Evolutionary conservation across 2,113 vertebrate genomes (phyloP).

Genomic region (Megaceryle torquata): DNA sequence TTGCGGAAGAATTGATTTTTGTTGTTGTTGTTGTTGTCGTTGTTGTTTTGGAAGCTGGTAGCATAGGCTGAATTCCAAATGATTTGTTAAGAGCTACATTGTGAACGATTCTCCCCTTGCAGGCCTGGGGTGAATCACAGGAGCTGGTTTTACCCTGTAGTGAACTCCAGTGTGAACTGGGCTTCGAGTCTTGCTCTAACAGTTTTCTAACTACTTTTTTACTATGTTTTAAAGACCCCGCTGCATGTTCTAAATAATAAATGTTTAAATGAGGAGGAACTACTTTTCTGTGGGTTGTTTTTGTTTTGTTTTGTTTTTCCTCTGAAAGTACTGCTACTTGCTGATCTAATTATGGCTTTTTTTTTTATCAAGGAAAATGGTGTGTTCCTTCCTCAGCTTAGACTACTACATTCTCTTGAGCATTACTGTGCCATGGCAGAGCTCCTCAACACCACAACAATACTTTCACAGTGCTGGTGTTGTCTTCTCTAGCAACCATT

Average conservation of each 20-base stretch:
- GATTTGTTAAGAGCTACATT: neutral
- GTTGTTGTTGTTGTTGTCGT: neutral
- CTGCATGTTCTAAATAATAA: slow-evolving; percentile 63
- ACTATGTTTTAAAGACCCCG: neutral
- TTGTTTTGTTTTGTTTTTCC: neutral
- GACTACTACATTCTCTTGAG: neutral
- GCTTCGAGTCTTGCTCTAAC: neutral
- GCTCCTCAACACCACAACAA: neutral
- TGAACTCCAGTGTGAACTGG: neutral
- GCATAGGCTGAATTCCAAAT: neutral
- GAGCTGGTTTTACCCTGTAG: neutral
- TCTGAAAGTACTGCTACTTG: slow-evolving; percentile 22
- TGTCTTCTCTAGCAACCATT: neutral
- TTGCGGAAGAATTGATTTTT: neutral
- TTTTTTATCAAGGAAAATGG: neutral
- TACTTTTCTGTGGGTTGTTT: neutral
- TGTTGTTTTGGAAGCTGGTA: neutral
- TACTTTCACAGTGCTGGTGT: neutral
- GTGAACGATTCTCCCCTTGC: neutral
- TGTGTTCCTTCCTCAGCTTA: slow-evolving; percentile 18
- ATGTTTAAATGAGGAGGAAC: slow-evolving; percentile 41
- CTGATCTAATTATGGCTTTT: slow-evolving; percentile 50
- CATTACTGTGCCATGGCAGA: neutral
- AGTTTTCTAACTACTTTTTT: slow-evolving; percentile 25
- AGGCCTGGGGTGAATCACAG: neutral